A percentile compares a stretch with the other conserved stretches of the same genome.
These are phyloP conservation scores for Orthonyx spaldingii DNA, from an alignment of 2,113 vertebrate species.

Conservation along the genomic window DNA sequence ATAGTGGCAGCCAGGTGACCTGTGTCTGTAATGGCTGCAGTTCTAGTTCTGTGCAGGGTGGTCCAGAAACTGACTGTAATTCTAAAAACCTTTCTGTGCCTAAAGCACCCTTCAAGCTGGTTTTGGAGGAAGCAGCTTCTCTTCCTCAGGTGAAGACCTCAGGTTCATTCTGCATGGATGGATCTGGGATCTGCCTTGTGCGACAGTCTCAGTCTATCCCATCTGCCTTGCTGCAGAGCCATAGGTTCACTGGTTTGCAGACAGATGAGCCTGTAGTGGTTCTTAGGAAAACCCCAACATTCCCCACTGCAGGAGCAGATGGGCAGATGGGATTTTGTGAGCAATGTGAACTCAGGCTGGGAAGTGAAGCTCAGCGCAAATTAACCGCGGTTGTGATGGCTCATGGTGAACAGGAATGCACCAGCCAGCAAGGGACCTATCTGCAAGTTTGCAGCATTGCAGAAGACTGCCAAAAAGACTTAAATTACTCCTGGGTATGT, in stretches of 20 bases:
- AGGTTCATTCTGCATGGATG: background rate
- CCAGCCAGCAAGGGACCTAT: background rate
- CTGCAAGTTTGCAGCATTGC: background rate
- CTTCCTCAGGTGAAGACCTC: background rate
- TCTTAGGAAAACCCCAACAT: background rate
- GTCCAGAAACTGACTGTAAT: background rate
- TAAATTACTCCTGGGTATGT: background rate
- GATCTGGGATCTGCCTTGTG: background rate
- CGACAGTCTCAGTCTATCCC: rapidly evolving
- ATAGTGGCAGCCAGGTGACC: background rate
- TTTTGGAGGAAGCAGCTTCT: background rate
- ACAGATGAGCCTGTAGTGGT: background rate
- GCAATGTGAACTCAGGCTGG: background rate
- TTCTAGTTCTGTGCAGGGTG: background rate
- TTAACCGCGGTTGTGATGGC: rapidly evolving
- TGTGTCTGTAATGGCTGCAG: background rate
- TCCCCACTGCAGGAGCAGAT: background rate
- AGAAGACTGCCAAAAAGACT: background rate
- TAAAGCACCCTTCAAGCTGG: background rate
- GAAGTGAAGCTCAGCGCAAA: background rate
- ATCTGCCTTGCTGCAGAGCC: background rate
- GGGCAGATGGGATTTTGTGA: background rate
- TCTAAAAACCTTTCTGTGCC: background rate
- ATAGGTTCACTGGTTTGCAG: background rate
- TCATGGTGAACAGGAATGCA: background rate